Evolutionary conservation across 2,113 vertebrate species (phyloP), one percentile per base, ranked within the genome.

Genomic region (Oostethus manadensis): DNA sequence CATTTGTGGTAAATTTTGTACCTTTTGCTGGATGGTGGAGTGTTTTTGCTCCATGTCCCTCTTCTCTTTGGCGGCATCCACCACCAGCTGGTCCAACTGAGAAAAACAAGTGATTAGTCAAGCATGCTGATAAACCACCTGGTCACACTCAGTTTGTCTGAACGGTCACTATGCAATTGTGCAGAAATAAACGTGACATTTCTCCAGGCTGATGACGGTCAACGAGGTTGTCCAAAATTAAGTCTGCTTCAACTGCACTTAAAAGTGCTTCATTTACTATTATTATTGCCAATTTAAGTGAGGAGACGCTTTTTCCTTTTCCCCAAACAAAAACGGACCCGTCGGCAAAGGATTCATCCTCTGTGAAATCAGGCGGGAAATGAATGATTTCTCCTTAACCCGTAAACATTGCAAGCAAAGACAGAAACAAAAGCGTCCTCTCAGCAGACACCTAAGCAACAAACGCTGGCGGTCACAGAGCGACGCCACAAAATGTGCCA

Each of bases 1-100:
- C 29, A 33, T 33, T 5, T 1, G 29, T 7, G 29, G 23, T 26
- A 26, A 5, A 5, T 26, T 49, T 21, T 57, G 57, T 92, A 99
- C 97, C 94, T 99, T 99, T 87, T 98, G 94, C 47, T 97, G 97
- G 83, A 99, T 99, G 73, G 97, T 99, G 66, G 96, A 98, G 85
- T 98, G 97, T 66, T 97, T 99, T 74, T 92, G 92, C 70, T 98
- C 97, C 95, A 99, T 98, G 74, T 95, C 94, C 76, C 92, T 91
- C 87, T 95, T 97, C 88, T 99, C 95, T 84, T 92, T 95, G 58
- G 93, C 93, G 77, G 94, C 93, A 85, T 97, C 95, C 56, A 93
- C 84, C 88, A 93, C 93, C 87, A 99, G 88, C 84, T 88, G 92
- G 88, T 98, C 94, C 91, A 99, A 90, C 97, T 99, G 90, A 68